Evolutionary conservation across 2,888 invertebrate genomes (phyloP).

Genomic region (Atherix ibis): DNA sequence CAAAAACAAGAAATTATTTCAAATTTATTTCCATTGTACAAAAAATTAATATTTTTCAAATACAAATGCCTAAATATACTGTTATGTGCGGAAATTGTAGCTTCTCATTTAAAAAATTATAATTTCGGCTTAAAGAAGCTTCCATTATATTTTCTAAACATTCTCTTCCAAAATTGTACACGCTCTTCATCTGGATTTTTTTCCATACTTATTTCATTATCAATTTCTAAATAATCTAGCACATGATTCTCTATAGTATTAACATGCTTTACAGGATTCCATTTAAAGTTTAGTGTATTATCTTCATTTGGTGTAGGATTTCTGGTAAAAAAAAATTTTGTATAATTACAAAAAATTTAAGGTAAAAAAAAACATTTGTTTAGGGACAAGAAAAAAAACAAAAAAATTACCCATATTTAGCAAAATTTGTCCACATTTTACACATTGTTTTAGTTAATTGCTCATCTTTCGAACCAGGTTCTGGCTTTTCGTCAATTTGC

Average conservation of each 20-base stretch:
- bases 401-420: constrained; percentile 35
- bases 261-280: constrained; percentile 19
- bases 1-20: too few relatives aligned
- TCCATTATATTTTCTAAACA: constrained; percentile 21
- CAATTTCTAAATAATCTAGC: constrained; percentile 23
- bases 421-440: constrained; percentile 49
- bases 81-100: too few relatives aligned
- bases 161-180: constrained; percentile 24
- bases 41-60: too few relatives aligned
- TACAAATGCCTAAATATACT: too few relatives aligned
- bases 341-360: neutral
- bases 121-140: constrained; percentile 9
- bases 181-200: constrained; percentile 23
- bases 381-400: neutral
- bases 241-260: constrained; percentile 11
- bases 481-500: constrained; percentile 8
- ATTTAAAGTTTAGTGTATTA: constrained; percentile 14
- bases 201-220: constrained; percentile 19
- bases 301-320: constrained; percentile 23
- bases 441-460: constrained; percentile 33
- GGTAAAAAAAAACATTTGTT: neutral
- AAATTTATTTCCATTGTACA: too few relatives aligned
- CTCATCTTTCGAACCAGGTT: constrained; percentile 15
- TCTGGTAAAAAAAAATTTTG: constrained; percentile 9
- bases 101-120: too few relatives aligned